Evolutionary conservation across 2,113 vertebrate species (phyloP), one percentile per base, ranked within the genome.

Genomic region (Istiophorus platypterus): DNA sequence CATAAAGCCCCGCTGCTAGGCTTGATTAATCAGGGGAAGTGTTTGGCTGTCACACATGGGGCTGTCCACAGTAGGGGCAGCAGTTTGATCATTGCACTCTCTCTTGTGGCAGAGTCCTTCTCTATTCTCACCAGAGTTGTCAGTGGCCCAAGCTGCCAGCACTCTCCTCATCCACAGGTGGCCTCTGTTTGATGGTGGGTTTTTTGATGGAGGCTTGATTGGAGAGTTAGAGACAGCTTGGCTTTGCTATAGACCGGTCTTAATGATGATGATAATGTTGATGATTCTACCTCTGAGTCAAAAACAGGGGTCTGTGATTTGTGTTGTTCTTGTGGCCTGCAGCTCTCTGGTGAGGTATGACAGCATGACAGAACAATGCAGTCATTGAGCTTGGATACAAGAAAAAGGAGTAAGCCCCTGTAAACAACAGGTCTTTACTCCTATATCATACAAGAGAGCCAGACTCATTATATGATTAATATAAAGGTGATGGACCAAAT

Each of bases 11-110:
- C 29, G 61, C 83, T 90, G 90, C 84, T 89, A 54, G 85, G 84
- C 85, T 93, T 93, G 90, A 93, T 93, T 94, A 94, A 94, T 94
- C 91, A 94, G 85, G 86, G 85, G 89, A 91, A 92, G 91, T 93
- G 90, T 92, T 93, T 89, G 85, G 82, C 89, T 83, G 85, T 90
- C 82, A 85, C 87, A 90, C 79, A 82, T 80, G 57, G 89, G 87
- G 88, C 78, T 83, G 83, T 91, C 91, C 90, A 88, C 86, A 85
- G 87, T 72, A 78, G 85, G 85, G 78, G 85, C 82, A 67, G 72
- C 68, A 52, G 76, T 84, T 85, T 80, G 67, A 85, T 90, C 37
- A 37, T 86, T 51, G 67, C 2, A 15, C 64, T 83, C 66, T 76
- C 82, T 85, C 86, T 89, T 62, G 80, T 72, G 73, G 34, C 7